Base-by-base conservation (phyloP, 2,113 vertebrate species). In the Rousettus leschenaultii region DNA sequence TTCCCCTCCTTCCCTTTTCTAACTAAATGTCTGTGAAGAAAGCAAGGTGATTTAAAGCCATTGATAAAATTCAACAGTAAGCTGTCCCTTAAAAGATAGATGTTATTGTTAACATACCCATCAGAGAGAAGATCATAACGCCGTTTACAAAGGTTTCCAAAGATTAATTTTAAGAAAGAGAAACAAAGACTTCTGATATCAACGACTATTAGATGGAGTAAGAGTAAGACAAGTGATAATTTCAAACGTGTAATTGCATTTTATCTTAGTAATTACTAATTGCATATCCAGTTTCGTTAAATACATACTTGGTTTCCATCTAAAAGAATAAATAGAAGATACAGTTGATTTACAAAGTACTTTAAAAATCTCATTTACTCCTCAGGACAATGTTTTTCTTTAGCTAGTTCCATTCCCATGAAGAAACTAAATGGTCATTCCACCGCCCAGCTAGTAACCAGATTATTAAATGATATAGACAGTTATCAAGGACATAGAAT, bases 221-320 rank as follows among this genome's bases (percentile, higher is more conserved):
- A 53, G 63, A 87, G 16, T 43, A 94, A 86, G 53, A 63, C 61
- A 90, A 95, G 80, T 87, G 40, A 93, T 95, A 53, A 85, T 73
- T 89, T 95, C 79, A 89, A 95, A 89, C 63, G 51, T 35, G 45
- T 48, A 59, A 61, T 75, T 90, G 75, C 15, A 45, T 93, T 96
- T 95, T 73, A 93, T 86, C 43, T 70, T 14, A 70, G 18, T 51
- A 82, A 95, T 87, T 85, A 66, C 83, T 88, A 84, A 93, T 45
- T 53, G 28, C 40, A 51, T 51, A 51, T 15, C 15, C 51, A 94
- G 35, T 65, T 22, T 82, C 66, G 38, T 89, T 92, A 73, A 97
- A 73, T 19, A 94, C 16, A 63, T 7, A 71, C 19, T 93, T 57
- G 11, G 24, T 71, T 86, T 66, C 30, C n/a, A 85, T 93, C 61